phyloP scores from a whole-genome alignment of 2,113 vertebrate genomes.

The Podarcis raffonei region DNA sequence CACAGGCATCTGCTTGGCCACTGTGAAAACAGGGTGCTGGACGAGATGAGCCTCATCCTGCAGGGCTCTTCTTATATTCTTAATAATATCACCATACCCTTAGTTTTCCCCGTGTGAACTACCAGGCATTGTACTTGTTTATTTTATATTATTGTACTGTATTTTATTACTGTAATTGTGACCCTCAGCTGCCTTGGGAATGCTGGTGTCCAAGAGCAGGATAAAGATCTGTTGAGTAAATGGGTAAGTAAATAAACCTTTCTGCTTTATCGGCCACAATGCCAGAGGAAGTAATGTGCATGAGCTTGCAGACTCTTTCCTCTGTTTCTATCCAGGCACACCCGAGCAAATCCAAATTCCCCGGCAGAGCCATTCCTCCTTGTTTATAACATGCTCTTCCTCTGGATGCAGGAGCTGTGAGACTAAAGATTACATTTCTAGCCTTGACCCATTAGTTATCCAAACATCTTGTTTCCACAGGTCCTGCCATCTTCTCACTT shows the following conservation, averaged over 20 bases:
- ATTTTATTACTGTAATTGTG: background rate
- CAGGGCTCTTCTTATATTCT: background rate
- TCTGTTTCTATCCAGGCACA: conserved; percentile 13
- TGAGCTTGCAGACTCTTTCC: background rate
- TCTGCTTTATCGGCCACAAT: background rate
- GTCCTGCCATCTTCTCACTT: background rate
- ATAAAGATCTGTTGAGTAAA: background rate
- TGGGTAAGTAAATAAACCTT: background rate
- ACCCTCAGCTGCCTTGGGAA: background rate
- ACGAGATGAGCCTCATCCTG: too few species aligned
- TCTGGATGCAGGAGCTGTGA: background rate
- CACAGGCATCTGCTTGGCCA: too few species aligned
- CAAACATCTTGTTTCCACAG: background rate
- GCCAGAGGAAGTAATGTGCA: background rate
- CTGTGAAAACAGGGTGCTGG: too few species aligned
- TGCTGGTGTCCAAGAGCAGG: background rate
- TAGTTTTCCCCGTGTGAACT: background rate
- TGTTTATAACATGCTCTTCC: background rate
- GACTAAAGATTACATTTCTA: accelerated
- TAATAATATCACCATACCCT: background rate
- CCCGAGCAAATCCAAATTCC: background rate
- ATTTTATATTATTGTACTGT: background rate
- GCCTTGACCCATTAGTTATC: background rate
- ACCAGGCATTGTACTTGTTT: background rate
- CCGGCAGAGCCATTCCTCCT: accelerated